Evolutionary conservation across 2,888 invertebrate genomes (phyloP), one percentile per base, ranked within the genome.

Genomic region (Lithophane ornitopus): DNA sequence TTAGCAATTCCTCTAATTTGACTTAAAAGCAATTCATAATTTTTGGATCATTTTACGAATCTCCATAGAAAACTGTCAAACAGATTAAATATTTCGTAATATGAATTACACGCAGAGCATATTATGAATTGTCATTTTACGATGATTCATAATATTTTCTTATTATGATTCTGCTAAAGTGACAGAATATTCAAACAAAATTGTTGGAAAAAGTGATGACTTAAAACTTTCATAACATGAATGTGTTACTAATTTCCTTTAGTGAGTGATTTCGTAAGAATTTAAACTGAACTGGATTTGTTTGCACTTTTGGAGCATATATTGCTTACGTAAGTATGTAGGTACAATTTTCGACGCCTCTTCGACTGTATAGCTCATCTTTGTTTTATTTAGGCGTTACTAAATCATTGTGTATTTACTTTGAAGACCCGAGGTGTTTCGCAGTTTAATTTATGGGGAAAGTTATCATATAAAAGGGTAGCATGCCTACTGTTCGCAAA

Each of bases 381-480:
- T 84, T 75, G 28, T 88, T 86, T 88, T 82, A 86, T 84, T 78
- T 84, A 84, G 79, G 66, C 76, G 61, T 82, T 78, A 82, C 81
- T 88, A 85, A 85, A 85, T 83, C 87, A 87, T 85, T 80, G 86
- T 79, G 78, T 85, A 78, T 87, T 83, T 86, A 78, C 85, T 85
- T 78, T 76, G 85, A 80, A 87, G 81, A 82, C 81, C 76, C 76
- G 84, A 87, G 86, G 88, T 88, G 82, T 86, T 88, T 71, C 79
- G 54, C 80, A 78, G 85, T 90, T 87, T 89, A 91, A 92, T 92
- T 92, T 91, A 92, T 89, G 91, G 82, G 85, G 69, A 81, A 92
- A 92, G 87, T 92, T 92, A 88, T 85, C 89, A 80, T 88, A 89
- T 90, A 90, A 91, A 91, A 91, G 92, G 90, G 90, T 87, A 85